Evolutionary conservation across 2,113 vertebrate genomes (phyloP).

Genomic region (Hippocampus mohnikei): DNA sequence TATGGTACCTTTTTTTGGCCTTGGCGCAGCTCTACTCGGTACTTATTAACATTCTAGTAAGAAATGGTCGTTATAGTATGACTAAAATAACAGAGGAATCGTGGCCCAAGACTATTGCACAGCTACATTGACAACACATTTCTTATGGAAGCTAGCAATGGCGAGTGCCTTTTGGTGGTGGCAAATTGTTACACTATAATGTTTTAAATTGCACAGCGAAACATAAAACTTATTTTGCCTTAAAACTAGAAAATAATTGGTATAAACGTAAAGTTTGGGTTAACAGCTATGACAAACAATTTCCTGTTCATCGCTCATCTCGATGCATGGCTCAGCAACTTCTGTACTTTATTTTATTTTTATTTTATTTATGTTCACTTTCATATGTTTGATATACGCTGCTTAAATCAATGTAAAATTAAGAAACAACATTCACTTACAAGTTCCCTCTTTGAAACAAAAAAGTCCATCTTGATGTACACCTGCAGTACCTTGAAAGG

Average conservation of each 20-base stretch:
- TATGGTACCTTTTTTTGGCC: not conserved
- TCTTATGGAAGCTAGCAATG: conserved; percentile 39
- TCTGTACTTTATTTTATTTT: not conserved
- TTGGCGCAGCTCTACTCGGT: no score
- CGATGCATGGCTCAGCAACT: not conserved
- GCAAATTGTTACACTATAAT: not conserved
- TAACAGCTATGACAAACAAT: not conserved
- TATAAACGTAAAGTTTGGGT: conserved; percentile 4
- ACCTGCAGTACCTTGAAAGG: conserved; percentile 10
- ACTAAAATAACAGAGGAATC: not conserved
- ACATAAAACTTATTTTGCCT: conserved; percentile 22
- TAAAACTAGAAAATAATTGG: conserved; percentile 17
- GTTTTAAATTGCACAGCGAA: not conserved
- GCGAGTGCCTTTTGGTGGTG: conserved; percentile 73
- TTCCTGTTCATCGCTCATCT: not conserved
- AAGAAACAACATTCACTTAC: not conserved
- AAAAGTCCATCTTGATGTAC: not conserved
- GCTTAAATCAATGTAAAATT: not conserved
- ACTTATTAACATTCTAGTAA: not conserved
- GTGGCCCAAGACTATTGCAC: not conserved
- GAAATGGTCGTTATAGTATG: not conserved
- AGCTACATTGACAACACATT: conserved; percentile 18
- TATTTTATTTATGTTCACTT: conserved; percentile 3
- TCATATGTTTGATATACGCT: not conserved
- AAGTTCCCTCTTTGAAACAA: not conserved